phyloP scores from a whole-genome alignment of 2,797 vertebrate species.

The Fundulus diaphanus region DNA sequence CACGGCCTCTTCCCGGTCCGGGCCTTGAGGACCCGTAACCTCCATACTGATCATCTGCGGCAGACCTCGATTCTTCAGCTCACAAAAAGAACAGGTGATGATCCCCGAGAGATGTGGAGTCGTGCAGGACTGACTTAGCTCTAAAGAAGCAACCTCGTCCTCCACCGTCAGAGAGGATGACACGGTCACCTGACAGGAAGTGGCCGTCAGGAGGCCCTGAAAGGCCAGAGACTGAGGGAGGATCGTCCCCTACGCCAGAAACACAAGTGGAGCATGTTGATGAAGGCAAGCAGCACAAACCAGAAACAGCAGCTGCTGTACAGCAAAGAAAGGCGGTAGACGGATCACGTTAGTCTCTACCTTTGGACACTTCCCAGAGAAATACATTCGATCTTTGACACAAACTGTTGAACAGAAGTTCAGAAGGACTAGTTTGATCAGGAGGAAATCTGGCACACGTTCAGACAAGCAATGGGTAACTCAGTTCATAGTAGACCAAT shows the following conservation, averaged over 20 bases:
- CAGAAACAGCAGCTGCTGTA: neutral
- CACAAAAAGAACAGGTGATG: slow-evolving; percentile 75
- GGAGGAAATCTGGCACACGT: neutral
- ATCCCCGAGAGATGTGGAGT: slow-evolving; percentile 63
- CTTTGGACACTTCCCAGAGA: neutral
- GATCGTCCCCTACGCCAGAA: slow-evolving; percentile 59
- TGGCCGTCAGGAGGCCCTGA: slow-evolving; percentile 66
- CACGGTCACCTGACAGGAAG: slow-evolving; percentile 61
- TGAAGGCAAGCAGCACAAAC: neutral
- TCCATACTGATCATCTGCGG: slow-evolving; percentile 68
- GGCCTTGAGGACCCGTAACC: slow-evolving; percentile 49
- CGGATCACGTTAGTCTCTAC: neutral
- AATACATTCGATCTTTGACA: neutral
- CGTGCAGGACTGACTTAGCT: slow-evolving; percentile 72
- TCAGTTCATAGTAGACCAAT: no score
- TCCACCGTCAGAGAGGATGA: slow-evolving; percentile 73
- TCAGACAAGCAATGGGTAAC: neutral
- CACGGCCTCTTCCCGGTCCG: slow-evolving; percentile 54
- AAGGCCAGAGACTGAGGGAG: slow-evolving; percentile 73
- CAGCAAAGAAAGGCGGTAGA: neutral
- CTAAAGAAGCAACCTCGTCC: slow-evolving; percentile 64
- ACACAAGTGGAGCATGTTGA: slow-evolving; percentile 3
- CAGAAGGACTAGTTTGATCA: neutral
- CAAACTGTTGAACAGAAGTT: neutral
- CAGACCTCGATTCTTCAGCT: slow-evolving; percentile 71